Evolutionary conservation across 2,888 invertebrate species (phyloP), one percentile per base, ranked within the genome.

Genomic region (Callyntrura guangdongensis): DNA sequence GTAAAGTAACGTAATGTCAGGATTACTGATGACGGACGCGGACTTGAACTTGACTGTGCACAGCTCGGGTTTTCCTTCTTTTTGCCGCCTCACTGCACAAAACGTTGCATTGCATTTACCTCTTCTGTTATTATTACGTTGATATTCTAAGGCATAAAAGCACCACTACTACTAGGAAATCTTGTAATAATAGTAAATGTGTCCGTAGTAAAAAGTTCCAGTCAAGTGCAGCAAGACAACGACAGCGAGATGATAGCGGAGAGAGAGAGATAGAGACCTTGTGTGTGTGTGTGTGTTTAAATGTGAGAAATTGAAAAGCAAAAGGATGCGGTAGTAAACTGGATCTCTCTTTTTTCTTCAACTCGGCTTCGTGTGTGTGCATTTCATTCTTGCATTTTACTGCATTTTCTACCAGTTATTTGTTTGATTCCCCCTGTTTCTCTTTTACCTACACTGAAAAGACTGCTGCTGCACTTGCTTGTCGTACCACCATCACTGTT

Each of bases 311-410:
- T 9, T 14, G 27, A 14, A 36, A 45, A 49, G 12, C 12, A n/a
- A 64, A 64, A 64, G 20, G 67, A 64, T 47, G 83, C 83, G 36
- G 61, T 27, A 64, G 64, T 67, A 61, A 82, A 47, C 64, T 67
- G 11, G 83, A 83, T 61, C 83, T 67, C 67, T 47, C 67, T n/a
- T n/a, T 83, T 67, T 36, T 17, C n/a, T 14, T 27, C 56, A 81
- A 74, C 22, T 53, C 25, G 14, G 17, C 83, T 83, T 67, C 83
- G 83, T 83, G 83, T 83, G 83, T 67, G 67, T 83, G 83, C 83
- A 83, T 83, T 83, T 83, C 83, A 83, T 83, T 83, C 83, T 83
- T 67, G 83, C 67, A 83, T 83, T 83, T 83, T 83, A 83, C 83
- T 64, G 67, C 83, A 83, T 83, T 83, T 83, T 83, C 8, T 74